These are phyloP conservation scores for Oegoconia quadripuncta DNA, from an alignment of 2,888 invertebrate genomes.

Conservation along the genomic window DNA sequence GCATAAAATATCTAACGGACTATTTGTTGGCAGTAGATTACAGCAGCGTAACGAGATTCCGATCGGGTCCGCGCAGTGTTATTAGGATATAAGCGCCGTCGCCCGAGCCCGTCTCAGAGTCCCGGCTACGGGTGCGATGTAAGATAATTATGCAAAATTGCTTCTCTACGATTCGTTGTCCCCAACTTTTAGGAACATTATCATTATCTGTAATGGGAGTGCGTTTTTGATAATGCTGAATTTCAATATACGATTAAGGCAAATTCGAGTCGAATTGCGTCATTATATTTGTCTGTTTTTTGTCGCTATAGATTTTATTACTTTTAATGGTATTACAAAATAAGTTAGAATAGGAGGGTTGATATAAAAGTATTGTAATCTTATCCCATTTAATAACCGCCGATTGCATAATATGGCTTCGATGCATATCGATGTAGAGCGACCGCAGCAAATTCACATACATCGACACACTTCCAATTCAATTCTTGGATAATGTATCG, in stretches of 20 bases:
- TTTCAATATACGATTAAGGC: slow-evolving; percentile 67
- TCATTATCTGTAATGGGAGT: slow-evolving; percentile 74
- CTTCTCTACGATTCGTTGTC: slow-evolving; percentile 70
- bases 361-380: slow-evolving; percentile 48
- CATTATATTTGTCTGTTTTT: slow-evolving; percentile 51
- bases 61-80: slow-evolving; percentile 65
- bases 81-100: slow-evolving; percentile 71
- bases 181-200: slow-evolving; percentile 71
- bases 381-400: slow-evolving; percentile 57
- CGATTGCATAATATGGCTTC: slow-evolving; percentile 70
- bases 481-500: slow-evolving; percentile 57
- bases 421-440: slow-evolving; percentile 48
- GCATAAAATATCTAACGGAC: slow-evolving; percentile 37
- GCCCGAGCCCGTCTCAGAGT: slow-evolving; percentile 51
- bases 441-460: slow-evolving; percentile 66
- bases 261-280: slow-evolving; percentile 47
- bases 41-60: slow-evolving; percentile 69
- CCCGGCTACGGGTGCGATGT: slow-evolving; percentile 46
- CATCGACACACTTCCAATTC: slow-evolving; percentile 60
- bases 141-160: slow-evolving; percentile 77
- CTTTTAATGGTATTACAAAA: slow-evolving; percentile 17
- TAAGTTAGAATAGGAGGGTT: slow-evolving; percentile 12
- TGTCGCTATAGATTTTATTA: slow-evolving; percentile 36
- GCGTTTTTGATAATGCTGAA: slow-evolving; percentile 73
- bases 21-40: slow-evolving; percentile 63